Base-by-base conservation (phyloP, 2,888 invertebrate species). In the Lypha dubia region DNA sequence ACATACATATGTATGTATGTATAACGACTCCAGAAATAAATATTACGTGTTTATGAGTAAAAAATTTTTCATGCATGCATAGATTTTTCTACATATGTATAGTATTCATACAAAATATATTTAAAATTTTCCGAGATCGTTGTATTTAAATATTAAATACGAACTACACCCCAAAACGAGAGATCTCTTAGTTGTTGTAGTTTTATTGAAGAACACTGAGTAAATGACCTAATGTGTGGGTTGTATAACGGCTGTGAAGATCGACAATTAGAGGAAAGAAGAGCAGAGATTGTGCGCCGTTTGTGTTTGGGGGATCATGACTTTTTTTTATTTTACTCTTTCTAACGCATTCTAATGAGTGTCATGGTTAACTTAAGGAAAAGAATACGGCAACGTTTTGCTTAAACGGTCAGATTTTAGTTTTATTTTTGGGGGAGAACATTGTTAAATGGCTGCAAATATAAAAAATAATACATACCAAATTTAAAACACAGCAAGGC, bases 361-460 rank as follows among this genome's bases (percentile, higher is more conserved):
- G 76, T 76, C 73, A 73, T 74, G 63, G 81, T 84, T 84, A 81
- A 77, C 84, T 81, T 70, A 80, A 77, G 81, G 74, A 77, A 81
- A 84, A 79, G 81, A 81, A 81, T 84, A 84, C 77, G 81, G 81
- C 80, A 81, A 77, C 81, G 70, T 81, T 81, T 77, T 51, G 58
- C 24, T 84, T 84, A 79, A 63, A 74, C 63, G 56, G 60, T 68
- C 35, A 65, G 22, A 63, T 38, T 70, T 70, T 58, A 49, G n/a
- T 49, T 75, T 0, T 17, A 63, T 70, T 76, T 73, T 71, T 58
- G 77, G 68, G 84, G 84, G 81, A 84, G 63, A 70, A 80, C 53
- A 84, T 84, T 80, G 76, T 73, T 71, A 51, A 32, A 65, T 83
- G 79, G 70, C 79, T 84, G 83, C 70, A 60, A 83, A 79, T 75